phyloP scores from a whole-genome alignment of 1,140 invertebrate genomes.

The Atta texana region DNA sequence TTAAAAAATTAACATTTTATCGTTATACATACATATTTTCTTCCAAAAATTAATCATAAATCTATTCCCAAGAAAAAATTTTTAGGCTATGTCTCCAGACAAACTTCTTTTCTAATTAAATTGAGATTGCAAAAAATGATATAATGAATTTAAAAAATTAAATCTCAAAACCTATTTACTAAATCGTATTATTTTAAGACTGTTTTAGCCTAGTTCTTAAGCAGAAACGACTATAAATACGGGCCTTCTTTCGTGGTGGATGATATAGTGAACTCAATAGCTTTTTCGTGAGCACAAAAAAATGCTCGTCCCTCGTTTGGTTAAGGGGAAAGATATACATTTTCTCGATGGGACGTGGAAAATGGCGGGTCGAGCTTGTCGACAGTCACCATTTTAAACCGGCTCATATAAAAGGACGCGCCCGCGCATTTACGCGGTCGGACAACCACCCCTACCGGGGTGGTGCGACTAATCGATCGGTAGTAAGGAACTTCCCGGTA shows the following conservation, averaged over 20 bases:
- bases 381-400: slow-evolving; percentile 72
- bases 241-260: not conserved
- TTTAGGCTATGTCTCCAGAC: not conserved
- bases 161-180: slow-evolving; percentile 1
- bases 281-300: slow-evolving; percentile 26
- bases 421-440: slow-evolving; percentile 41
- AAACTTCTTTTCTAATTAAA: not conserved
- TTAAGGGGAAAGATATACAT: slow-evolving; percentile 46
- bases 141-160: not conserved
- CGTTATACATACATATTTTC: not conserved
- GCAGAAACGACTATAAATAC: no score
- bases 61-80: not conserved
- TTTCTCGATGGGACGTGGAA: slow-evolving; percentile 63
- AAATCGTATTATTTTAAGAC: not conserved
- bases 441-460: slow-evolving; percentile 39
- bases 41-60: slow-evolving; percentile 9
- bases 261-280: not conserved
- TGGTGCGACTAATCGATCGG: slow-evolving; percentile 65
- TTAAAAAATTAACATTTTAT: not conserved
- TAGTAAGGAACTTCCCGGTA: slow-evolving; percentile 50
- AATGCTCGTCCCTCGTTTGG: slow-evolving; percentile 4
- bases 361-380: slow-evolving; percentile 64
- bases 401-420: slow-evolving; percentile 64
- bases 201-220: not conserved
- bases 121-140: not conserved